phyloP scores from a whole-genome alignment of 30 jellyfish, hydroid and myxozoan genomes.

The Morbakka virulenta region DNA sequence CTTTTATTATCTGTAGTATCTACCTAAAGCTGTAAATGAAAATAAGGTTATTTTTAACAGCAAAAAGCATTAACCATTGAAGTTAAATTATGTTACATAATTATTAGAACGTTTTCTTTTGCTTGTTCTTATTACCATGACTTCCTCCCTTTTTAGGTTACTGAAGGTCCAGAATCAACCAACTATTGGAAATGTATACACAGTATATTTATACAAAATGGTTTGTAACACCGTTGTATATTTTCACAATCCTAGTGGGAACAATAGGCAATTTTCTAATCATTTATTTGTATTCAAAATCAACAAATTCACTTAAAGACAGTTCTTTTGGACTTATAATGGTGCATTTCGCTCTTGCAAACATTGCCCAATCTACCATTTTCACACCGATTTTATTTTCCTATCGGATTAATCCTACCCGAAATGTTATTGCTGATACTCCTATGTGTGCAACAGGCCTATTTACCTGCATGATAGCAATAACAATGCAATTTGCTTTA shows the following conservation, averaged over 20 bases:
- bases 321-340: background rate
- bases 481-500: slow-evolving; percentile 10
- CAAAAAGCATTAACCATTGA: no score
- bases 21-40: no score
- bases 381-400: background rate
- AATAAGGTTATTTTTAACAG: no score
- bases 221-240: slow-evolving; percentile 10
- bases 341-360: slow-evolving; percentile 4
- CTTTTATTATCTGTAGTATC: no score
- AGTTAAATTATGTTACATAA: no score
- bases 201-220: slow-evolving; percentile 2
- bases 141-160: no score
- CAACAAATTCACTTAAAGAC: background rate
- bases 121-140: no score
- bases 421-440: slow-evolving; percentile 1
- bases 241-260: slow-evolving; percentile 6
- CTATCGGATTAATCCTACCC: background rate
- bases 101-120: no score
- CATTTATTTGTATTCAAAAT: background rate
- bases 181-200: background rate
- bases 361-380: background rate
- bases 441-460: slow-evolving; percentile 5
- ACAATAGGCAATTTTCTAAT: slow-evolving; percentile 3
- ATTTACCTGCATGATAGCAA: slow-evolving; percentile 14
- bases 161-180: no score